phyloP scores from a whole-genome alignment of 2,888 invertebrate genomes.

The Onthophagus sagittarius region DNA sequence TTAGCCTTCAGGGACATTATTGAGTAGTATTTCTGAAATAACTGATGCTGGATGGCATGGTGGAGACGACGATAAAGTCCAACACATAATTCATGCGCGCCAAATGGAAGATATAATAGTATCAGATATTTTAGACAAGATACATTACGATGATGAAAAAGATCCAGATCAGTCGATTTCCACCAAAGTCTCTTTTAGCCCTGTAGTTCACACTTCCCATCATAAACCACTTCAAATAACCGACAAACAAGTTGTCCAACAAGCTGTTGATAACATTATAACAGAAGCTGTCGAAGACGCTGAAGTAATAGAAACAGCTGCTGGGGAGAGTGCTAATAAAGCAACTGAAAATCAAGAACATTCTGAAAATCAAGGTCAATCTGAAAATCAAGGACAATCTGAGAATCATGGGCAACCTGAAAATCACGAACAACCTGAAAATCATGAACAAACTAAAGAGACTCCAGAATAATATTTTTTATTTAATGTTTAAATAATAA shows the following conservation, averaged over 20 bases:
- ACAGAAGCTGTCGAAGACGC: not conserved
- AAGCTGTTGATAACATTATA: not conserved
- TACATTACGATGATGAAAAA: not conserved
- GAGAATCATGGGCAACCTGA: too few relatives aligned
- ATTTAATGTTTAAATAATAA: too few relatives aligned
- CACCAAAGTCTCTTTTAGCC: not conserved
- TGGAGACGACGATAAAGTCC: not conserved
- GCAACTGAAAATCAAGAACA: too few relatives aligned
- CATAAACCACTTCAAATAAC: not conserved
- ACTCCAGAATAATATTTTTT: too few relatives aligned
- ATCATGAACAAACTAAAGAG: too few relatives aligned
- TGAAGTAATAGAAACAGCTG: not conserved
- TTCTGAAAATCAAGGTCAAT: too few relatives aligned
- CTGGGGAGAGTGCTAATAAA: too few relatives aligned
- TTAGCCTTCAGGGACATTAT: not conserved
- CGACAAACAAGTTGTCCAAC: not conserved
- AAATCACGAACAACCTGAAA: too few relatives aligned
- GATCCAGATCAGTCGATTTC: not conserved
- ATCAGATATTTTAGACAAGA: not conserved
- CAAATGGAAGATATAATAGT: not conserved
- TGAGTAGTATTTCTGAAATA: constrained; percentile 2
- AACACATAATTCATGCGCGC: not conserved
- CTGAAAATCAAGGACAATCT: too few relatives aligned
- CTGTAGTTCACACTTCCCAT: not conserved
- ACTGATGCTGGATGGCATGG: not conserved